These are phyloP conservation scores for Xiphias gladius DNA, from an alignment of 2,113 vertebrate genomes.

Conservation along the genomic window DNA sequence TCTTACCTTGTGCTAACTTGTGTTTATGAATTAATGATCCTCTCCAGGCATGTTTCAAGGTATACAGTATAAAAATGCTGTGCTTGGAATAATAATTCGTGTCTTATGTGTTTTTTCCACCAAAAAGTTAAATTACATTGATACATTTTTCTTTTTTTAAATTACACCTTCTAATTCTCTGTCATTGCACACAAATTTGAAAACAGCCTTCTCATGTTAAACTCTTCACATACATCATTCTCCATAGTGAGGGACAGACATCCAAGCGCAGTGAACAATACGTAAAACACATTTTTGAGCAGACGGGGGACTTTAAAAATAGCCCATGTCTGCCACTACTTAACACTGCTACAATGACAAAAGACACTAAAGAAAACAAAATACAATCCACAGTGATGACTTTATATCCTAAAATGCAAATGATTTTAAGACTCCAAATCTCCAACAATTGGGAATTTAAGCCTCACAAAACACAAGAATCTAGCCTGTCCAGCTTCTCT, in stretches of 20 bases:
- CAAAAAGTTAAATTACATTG: neutral
- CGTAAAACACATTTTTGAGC: neutral
- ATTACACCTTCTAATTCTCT: neutral
- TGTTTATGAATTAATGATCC: constrained; percentile 36
- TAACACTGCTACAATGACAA: neutral
- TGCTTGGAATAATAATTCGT: neutral
- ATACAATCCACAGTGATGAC: neutral
- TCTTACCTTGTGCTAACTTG: constrained; percentile 17
- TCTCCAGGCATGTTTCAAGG: constrained; percentile 9
- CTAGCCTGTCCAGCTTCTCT: constrained; percentile 50
- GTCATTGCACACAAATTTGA: neutral
- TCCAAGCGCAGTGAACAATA: neutral
- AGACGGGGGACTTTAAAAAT: neutral
- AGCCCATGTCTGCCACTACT: neutral
- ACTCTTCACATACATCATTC: neutral
- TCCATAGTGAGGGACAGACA: neutral
- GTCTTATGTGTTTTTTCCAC: neutral
- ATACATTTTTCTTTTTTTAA: neutral
- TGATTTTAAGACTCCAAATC: neutral
- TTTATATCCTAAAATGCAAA: constrained; percentile 35
- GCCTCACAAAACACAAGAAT: constrained; percentile 24
- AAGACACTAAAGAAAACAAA: neutral
- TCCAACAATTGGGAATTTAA: constrained; percentile 28
- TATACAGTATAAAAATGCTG: neutral
- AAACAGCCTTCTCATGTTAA: neutral